Evolutionary conservation across 2,797 vertebrate genomes (phyloP), one percentile per base, ranked within the genome.

Genomic region (Pyrocephalus nanus): DNA sequence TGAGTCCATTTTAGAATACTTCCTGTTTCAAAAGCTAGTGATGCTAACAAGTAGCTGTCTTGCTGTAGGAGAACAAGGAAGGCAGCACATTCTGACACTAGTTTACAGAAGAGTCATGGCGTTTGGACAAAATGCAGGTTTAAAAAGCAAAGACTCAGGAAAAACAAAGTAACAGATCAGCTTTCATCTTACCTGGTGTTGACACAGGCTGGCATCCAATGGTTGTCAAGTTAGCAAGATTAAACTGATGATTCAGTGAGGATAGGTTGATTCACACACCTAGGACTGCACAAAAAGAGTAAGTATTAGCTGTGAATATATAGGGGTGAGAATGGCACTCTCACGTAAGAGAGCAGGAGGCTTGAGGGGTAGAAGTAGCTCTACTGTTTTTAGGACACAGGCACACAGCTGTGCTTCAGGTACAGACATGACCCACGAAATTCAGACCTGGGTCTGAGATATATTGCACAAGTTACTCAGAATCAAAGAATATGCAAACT

Each of bases 111-210:
- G 22, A 62, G 19, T 70, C 74, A 71, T 1, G 8, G 45, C 38
- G 77, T 70, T 82, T 74, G 60, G 65, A 85, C 36, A 77, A 87
- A 94, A 94, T 4, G 11, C 17, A 60, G 16, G 12, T 87, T 82
- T 91, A 64, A 72, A 92, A 67, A 78, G 78, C 20, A 58, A n/a
- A 86, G 61, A 29, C 10, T 36, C 43, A 38, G 15, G 17, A 85
- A 50, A 91, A 80, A 62, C 25, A 69, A 66, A 64, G 58, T 67
- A 79, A 83, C 2, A 2, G 61, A 62, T n/a, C 55, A 79, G 57
- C 61, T 92, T 85, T 89, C 69, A 71, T 85, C 94, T 93, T 93
- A 96, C 93, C 92, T 65, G 61, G 22, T 92, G 54, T 19, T 80
- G 85, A 88, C 45, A 93, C 57, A 72, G 57, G 66, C 62, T 88